phyloP scores from a whole-genome alignment of 2,113 vertebrate species.

The Aptenodytes forsteri region DNA sequence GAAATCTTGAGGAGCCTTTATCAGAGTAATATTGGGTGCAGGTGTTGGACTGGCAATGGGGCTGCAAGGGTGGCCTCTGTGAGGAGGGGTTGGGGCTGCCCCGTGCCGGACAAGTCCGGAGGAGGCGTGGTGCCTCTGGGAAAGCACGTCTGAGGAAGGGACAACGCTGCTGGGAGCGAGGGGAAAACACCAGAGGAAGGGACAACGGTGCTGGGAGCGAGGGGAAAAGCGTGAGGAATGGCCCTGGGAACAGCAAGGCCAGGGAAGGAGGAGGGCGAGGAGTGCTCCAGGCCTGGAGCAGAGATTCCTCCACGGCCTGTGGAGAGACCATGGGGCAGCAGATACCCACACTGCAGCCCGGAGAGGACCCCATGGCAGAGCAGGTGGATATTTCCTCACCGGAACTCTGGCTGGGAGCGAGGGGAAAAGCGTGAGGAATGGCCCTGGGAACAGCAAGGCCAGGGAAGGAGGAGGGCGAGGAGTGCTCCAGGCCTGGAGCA shows the following conservation, averaged over 20 bases:
- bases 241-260: no score
- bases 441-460: neutral
- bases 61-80: neutral
- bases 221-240: no score
- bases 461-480: neutral
- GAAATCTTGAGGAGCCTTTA: neutral
- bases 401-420: neutral
- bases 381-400: no score
- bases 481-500: neutral
- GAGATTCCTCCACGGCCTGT: no score
- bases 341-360: no score
- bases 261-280: no score
- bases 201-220: no score
- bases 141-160: neutral
- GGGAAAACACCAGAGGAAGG: no score
- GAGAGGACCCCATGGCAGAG: no score
- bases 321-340: no score
- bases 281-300: no score
- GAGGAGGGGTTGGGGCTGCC: neutral
- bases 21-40: neutral
- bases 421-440: neutral
- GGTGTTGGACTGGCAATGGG: rapidly evolving
- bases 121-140: neutral
- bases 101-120: no score
- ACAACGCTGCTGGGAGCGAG: neutral